Conservation (phyloP, 2,797 vertebrate genomes). For the Silurus aristotelis region DNA sequence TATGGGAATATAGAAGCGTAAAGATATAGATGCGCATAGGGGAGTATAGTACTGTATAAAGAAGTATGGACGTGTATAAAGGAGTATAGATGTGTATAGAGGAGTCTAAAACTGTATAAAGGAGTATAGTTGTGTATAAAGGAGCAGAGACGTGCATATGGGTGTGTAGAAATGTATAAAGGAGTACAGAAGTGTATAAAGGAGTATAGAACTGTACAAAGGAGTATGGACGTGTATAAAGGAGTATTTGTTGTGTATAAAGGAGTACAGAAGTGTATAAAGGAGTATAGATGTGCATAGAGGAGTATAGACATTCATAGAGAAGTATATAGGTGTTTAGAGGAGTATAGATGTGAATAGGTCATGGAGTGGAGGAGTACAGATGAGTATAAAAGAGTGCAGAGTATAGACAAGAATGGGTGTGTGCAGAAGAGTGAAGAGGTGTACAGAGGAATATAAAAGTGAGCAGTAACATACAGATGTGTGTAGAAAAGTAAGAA, state of each 20-base stretch:
- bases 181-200: neutral
- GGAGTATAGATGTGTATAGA: neutral
- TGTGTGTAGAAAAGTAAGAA: no score
- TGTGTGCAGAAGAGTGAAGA: no score
- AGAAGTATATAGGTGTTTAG: neutral
- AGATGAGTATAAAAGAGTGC: neutral
- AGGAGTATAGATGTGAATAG: neutral
- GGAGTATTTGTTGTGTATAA: neutral
- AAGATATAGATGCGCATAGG: neutral
- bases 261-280: neutral
- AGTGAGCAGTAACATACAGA: no score
- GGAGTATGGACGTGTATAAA: neutral
- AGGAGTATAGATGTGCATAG: neutral
- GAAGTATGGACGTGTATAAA: neutral
- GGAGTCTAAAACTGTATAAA: neutral
- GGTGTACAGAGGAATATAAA: no score
- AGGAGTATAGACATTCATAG: neutral
- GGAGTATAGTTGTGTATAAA: no score
- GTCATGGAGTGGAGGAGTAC: neutral
- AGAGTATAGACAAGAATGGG: no score
- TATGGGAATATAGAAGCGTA: neutral
- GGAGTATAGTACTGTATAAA: neutral
- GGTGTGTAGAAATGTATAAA: neutral
- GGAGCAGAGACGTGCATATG: neutral
- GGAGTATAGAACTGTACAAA: neutral